A percentile compares a stretch with the other conserved stretches of the same genome.
These are phyloP conservation scores for Andrena flavipes DNA, from an alignment of 2,888 invertebrate species.

Conservation along the genomic window DNA sequence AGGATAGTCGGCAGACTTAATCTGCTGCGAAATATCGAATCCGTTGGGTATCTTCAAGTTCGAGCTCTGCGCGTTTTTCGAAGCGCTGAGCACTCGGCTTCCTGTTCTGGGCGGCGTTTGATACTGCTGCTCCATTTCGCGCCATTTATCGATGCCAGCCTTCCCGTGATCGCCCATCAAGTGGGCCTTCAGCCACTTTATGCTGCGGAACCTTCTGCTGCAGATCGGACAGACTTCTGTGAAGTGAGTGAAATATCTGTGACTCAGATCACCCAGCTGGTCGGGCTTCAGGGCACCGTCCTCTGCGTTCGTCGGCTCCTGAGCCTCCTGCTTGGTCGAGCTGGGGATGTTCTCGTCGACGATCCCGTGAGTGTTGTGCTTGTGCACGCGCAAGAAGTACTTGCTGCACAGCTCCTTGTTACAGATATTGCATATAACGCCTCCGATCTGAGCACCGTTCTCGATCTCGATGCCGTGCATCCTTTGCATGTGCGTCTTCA, in stretches of 20 bases:
- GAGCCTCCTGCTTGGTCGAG: conserved; percentile 77
- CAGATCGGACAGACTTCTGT: conserved; percentile 94
- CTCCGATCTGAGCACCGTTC: conserved; percentile 96
- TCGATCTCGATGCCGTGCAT: conserved; percentile 99
- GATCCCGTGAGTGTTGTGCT: conserved; percentile 98
- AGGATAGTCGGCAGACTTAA: conserved; percentile 71
- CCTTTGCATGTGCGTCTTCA: conserved; percentile 99
- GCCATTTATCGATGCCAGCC: conserved; percentile 87
- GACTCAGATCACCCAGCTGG: conserved; percentile 87
- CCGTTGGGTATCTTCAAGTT: conserved; percentile 87
- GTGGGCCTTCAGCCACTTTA: conserved; percentile 95
- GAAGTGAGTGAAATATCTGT: conserved; percentile 89
- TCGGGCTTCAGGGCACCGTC: conserved; percentile 86
- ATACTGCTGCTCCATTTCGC: conserved; percentile 86
- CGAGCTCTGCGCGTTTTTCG: conserved; percentile 80
- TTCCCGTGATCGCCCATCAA: conserved; percentile 94
- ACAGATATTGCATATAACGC: conserved; percentile 98
- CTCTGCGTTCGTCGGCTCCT: conserved; percentile 76
- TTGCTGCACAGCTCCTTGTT: conserved; percentile 99
- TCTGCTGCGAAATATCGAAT: conserved; percentile 78
- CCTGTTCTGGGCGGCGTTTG: conserved; percentile 84
- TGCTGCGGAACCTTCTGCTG: conserved; percentile 93
- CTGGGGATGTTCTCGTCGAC: conserved; percentile 90
- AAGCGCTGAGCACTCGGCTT: conserved; percentile 79
- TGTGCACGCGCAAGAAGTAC: conserved; percentile 98